Evolutionary conservation across 2,888 invertebrate genomes (phyloP).

Genomic region (Dysmachus trigonus): DNA sequence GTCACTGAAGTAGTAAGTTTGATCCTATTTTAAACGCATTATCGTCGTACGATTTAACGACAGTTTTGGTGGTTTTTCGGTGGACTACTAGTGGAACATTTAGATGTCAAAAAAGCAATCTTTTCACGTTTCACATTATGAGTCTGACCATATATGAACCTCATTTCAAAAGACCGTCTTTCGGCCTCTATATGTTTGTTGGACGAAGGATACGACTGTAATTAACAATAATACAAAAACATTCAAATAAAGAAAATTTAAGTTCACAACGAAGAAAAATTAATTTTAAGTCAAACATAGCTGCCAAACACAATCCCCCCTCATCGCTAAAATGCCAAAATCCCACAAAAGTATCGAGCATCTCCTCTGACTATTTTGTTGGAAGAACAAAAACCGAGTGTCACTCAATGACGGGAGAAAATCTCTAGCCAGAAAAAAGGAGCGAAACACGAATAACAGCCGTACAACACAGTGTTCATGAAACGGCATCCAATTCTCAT

Average conservation of each 20-base stretch:
- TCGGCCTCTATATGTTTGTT: no score
- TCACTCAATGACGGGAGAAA: constrained; percentile 12
- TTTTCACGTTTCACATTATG: no score
- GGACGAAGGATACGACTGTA: no score
- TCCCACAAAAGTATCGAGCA: background rate
- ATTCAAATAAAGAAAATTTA: background rate
- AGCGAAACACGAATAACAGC: constrained; percentile 7
- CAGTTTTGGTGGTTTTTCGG: no score
- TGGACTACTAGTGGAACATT: no score
- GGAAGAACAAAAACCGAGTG: background rate
- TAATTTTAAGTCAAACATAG: background rate
- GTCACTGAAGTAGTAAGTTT: no score
- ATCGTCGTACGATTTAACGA: no score
- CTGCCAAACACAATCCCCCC: background rate
- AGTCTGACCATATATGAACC: no score
- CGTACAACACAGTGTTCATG: constrained; percentile 3
- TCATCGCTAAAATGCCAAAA: background rate
- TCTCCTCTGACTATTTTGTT: background rate
- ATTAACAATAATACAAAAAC: no score
- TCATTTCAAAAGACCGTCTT: no score
- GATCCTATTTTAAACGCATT: no score
- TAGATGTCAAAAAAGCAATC: no score
- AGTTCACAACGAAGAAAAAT: background rate
- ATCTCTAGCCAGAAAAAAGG: background rate
- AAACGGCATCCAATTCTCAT: constrained; percentile 44